phyloP scores from a whole-genome alignment of 2,888 invertebrate species.

The Acronicta aceris region DNA sequence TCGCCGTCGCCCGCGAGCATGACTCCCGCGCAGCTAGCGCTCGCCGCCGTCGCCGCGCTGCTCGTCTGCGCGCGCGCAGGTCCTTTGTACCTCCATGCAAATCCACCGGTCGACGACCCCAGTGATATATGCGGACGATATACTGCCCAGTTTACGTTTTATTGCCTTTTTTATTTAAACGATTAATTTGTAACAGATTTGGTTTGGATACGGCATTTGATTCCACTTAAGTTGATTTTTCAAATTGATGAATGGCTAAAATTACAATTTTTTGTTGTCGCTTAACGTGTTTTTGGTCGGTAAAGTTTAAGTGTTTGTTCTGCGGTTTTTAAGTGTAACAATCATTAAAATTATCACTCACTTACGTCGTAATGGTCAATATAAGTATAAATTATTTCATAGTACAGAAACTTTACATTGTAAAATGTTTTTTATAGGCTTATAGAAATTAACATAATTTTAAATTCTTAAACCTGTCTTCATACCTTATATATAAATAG shows the following conservation, averaged over 20 bases:
- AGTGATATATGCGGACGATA: slow-evolving; percentile 73
- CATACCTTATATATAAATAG: slow-evolving; percentile 15
- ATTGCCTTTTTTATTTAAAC: slow-evolving; percentile 42
- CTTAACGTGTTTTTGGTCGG: slow-evolving; percentile 21
- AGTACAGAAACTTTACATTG: background rate
- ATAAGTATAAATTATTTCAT: background rate
- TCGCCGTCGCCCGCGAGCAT: slow-evolving; percentile 59
- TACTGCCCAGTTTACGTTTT: slow-evolving; percentile 56
- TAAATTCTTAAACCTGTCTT: slow-evolving; percentile 22
- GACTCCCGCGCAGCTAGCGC: slow-evolving; percentile 60
- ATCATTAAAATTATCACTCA: background rate
- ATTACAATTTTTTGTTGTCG: slow-evolving; percentile 5
- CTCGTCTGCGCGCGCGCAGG: slow-evolving; percentile 66
- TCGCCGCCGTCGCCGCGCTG: slow-evolving; percentile 65
- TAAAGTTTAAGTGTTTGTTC: slow-evolving; percentile 32
- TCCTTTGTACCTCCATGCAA: slow-evolving; percentile 70
- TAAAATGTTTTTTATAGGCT: background rate
- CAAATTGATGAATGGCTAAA: slow-evolving; percentile 12
- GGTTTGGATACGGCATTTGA: slow-evolving; percentile 9
- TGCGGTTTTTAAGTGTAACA: slow-evolving; percentile 1
- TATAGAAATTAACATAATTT: slow-evolving; percentile 33
- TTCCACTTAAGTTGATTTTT: slow-evolving; percentile 14
- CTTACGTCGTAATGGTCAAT: slow-evolving; percentile 7
- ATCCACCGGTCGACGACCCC: slow-evolving; percentile 81
- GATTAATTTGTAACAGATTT: slow-evolving; percentile 26